Percentiles rank a stretch among this genome's conserved stretches.
Evolutionary conservation across 2,888 invertebrate genomes (phyloP).

Genomic region (Congeria kusceri): DNA sequence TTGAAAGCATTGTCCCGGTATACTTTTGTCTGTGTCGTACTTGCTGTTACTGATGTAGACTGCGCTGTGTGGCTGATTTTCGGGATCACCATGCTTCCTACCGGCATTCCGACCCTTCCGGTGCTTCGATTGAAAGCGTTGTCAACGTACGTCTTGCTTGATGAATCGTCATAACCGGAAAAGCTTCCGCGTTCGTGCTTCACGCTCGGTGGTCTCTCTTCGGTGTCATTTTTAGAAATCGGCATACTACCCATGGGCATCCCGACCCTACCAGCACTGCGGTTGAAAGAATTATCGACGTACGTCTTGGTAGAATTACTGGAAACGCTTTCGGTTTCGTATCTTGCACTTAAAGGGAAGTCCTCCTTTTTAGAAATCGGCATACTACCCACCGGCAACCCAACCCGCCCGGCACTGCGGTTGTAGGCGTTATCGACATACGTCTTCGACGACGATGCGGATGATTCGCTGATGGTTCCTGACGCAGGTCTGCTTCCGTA

Average conservation of each 20-base stretch:
- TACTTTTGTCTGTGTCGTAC: no score
- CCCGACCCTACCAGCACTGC: slow-evolving; percentile 40
- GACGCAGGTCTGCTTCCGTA: neutral
- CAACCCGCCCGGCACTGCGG: slow-evolving; percentile 39
- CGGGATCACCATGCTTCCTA: slow-evolving; percentile 51
- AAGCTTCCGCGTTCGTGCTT: no score
- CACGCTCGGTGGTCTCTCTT: no score
- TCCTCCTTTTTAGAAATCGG: slow-evolving; percentile 17
- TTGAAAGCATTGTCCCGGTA: no score
- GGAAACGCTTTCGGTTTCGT: no score
- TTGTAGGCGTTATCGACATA: slow-evolving; percentile 51
- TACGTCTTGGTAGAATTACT: slow-evolving; percentile 15
- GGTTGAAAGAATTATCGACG: slow-evolving; percentile 46
- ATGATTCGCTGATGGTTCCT: no score
- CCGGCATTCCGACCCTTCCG: slow-evolving; percentile 52
- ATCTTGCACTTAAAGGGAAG: no score
- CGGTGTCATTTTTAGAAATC: slow-evolving; percentile 27
- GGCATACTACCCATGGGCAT: slow-evolving; percentile 44
- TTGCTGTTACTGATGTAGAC: no score
- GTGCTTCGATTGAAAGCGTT: slow-evolving; percentile 48
- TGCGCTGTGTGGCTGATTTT: no score
- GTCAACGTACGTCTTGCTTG: slow-evolving; percentile 43
- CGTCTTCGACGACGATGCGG: no score
- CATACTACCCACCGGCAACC: slow-evolving; percentile 43
- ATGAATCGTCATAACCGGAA: neutral